Base-by-base conservation (phyloP, 1,140 invertebrate species). In the Oreohelix idahoensis region DNA sequence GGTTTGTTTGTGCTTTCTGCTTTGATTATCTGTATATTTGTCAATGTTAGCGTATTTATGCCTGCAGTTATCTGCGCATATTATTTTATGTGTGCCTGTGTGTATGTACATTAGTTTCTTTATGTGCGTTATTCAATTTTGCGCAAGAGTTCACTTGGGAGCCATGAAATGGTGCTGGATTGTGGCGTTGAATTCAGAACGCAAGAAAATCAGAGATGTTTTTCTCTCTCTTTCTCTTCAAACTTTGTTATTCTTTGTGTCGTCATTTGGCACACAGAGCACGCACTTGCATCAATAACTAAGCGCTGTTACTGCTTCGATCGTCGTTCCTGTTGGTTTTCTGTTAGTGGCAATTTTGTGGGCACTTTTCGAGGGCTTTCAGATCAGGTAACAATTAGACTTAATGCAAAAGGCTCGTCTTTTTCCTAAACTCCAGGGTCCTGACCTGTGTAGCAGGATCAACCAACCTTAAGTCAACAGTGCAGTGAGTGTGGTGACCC, bases 381-480 rank as follows among this genome's bases (percentile, higher is more conserved):
- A 58, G 53, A 58, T 15, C 53, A 58, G 53, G 53, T 23, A 58
- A 58, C 53, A 58, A 58, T 58, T 58, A 58, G 53, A 58, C 53
- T 58, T 58, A 58, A 58, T 58, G 53, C 53, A 23, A 58, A 58
- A 58, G 26, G 53, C 53, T 20, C 10, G 53, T 58, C 23, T 58
- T 10, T 10, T 58, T 15, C 53, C 10, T 20, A 10, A 58, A 58
- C 26, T 23, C 23, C 53, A n/a, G 53, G 53, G 53, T 58, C 10
- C 26, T 58, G 53, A 2, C 53, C 53, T 23, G 8, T 8, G 42
- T 20, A 58, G 53, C 23, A n/a, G 17, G 17, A 23, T n/a, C 53
- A 11, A 58, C 15, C 53, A 15, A 58, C 53, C 53, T n/a, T 58
- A 58, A 58, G 53, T 58, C 53, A 58, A 58, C 53, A 58, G 53